Conservation (phyloP, 2,888 invertebrate genomes). For the Trichogramma dendrolimi region DNA sequence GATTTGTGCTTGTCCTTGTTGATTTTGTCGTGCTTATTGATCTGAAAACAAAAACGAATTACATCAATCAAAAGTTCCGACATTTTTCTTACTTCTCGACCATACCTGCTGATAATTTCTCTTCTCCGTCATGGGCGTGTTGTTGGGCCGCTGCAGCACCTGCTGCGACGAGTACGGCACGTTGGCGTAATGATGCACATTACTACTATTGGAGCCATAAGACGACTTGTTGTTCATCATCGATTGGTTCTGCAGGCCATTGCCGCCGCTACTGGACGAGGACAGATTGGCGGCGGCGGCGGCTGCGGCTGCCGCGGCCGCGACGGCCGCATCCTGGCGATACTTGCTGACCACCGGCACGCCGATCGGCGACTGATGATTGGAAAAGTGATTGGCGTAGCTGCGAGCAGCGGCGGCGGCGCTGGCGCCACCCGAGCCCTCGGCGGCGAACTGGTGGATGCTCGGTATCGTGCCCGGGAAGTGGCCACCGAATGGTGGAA, state of each 20-base stretch:
- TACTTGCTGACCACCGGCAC: conserved; percentile 63
- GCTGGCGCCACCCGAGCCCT: conserved; percentile 52
- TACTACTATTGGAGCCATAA: conserved; percentile 46
- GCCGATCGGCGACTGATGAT: conserved; percentile 58
- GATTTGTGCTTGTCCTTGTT: conserved; percentile 53
- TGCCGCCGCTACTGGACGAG: conserved; percentile 20
- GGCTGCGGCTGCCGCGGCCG: too few relatives aligned
- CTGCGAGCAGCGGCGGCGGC: conserved; percentile 32
- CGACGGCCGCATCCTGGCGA: conserved; percentile 42
- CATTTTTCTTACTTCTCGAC: conserved; percentile 47
- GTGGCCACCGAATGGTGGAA: conserved; percentile 79
- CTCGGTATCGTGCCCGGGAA: conserved; percentile 73
- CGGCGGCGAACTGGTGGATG: conserved; percentile 79
- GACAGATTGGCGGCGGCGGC: too few relatives aligned
- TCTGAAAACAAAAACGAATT: too few relatives aligned
- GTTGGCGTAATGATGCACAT: conserved; percentile 50
- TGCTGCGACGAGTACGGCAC: conserved; percentile 50
- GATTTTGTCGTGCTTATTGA: conserved; percentile 37
- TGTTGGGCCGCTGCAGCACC: conserved; percentile 48
- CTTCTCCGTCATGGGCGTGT: conserved; percentile 49
- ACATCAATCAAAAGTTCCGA: conserved; percentile 27
- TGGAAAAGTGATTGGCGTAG: conserved; percentile 55
- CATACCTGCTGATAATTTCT: conserved; percentile 49
- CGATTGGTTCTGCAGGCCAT: conserved; percentile 49
- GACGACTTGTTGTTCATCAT: conserved; percentile 51